phyloP scores from a whole-genome alignment of 2,113 vertebrate species.

The Malurus cyaneus region DNA sequence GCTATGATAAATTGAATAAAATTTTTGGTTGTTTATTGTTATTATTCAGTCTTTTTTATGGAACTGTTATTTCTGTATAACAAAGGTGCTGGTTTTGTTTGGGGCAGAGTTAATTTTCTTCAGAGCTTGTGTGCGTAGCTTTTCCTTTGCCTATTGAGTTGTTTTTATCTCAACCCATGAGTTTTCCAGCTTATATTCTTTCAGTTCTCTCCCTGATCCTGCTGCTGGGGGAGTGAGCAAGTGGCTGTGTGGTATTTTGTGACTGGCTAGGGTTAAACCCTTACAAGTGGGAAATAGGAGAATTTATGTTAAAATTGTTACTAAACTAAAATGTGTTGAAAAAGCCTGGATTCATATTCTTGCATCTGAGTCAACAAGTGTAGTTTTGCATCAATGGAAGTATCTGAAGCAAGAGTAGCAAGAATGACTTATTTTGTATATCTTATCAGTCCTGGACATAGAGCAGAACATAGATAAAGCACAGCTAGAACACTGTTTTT shows the following conservation, averaged over 20 bases:
- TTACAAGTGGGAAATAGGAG: background rate
- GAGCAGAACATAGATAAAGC: background rate
- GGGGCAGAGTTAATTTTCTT: background rate
- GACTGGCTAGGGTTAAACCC: background rate
- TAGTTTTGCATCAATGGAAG: background rate
- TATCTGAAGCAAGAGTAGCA: background rate
- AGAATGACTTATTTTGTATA: background rate
- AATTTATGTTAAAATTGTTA: background rate
- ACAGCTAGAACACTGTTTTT: fast-evolving
- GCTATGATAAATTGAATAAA: background rate
- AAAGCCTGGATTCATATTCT: background rate
- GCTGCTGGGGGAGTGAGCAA: background rate
- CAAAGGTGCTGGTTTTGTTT: background rate
- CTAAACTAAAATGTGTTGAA: background rate
- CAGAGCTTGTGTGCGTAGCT: too few relatives aligned
- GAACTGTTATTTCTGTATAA: background rate
- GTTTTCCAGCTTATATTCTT: background rate
- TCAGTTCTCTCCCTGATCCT: background rate
- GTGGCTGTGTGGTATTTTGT: background rate
- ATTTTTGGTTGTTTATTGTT: background rate
- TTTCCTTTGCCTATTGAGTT: background rate
- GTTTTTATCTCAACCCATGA: background rate
- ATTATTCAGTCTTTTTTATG: background rate
- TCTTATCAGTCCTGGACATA: background rate
- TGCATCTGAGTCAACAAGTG: background rate